phyloP scores from a whole-genome alignment of 2,888 invertebrate species.

The Ametastegia equiseti region DNA sequence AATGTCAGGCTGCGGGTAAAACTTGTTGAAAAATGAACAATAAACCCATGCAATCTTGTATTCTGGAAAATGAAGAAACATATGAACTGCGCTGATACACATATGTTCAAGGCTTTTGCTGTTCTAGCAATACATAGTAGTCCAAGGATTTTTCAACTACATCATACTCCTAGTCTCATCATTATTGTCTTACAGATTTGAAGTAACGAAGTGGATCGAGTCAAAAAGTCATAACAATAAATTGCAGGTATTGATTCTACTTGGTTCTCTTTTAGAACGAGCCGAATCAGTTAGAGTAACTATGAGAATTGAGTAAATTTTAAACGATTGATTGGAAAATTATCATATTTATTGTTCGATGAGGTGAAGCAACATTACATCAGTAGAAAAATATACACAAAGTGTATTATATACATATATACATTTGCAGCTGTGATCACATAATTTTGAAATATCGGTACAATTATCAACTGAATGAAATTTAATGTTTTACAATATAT shows the following conservation, averaged over 20 bases:
- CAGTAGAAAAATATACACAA: background rate
- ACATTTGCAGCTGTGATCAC: background rate
- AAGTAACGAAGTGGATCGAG: background rate
- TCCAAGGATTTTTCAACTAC: background rate
- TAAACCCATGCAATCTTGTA: background rate
- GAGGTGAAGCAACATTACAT: background rate
- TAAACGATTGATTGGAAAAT: background rate
- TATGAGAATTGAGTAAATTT: background rate
- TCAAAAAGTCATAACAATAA: background rate
- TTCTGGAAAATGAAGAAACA: background rate
- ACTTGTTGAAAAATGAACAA: background rate
- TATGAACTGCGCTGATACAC: background rate
- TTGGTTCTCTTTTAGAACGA: no score
- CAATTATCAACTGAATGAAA: background rate
- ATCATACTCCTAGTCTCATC: background rate
- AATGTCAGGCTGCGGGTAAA: background rate
- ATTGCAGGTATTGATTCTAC: background rate
- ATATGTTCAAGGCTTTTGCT: background rate
- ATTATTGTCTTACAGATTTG: background rate
- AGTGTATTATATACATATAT: background rate
- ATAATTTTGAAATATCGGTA: background rate
- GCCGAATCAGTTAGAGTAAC: no score
- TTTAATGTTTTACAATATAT: background rate
- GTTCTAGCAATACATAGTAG: background rate
- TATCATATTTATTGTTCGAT: background rate